These are phyloP conservation scores for Nothura maculosa DNA, from an alignment of 2,797 vertebrate genomes.

Conservation along the genomic window DNA sequence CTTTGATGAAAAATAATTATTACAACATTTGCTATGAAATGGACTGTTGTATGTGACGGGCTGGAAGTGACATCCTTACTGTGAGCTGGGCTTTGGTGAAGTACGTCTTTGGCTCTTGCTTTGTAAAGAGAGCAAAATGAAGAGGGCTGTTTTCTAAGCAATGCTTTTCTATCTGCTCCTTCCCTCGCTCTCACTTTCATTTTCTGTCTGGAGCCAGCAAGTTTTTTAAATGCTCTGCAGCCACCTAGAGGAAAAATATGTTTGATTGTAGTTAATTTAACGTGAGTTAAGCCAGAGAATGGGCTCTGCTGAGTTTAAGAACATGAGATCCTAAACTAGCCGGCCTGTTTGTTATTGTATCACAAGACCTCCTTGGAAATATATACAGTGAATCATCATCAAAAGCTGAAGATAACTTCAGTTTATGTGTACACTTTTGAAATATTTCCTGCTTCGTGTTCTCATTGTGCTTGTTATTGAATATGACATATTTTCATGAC, in stretches of 20 bases:
- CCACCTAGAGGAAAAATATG: conserved; percentile 52
- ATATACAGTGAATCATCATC: conserved; percentile 57
- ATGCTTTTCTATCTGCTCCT: background rate
- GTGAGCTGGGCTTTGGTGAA: background rate
- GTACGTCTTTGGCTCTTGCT: background rate
- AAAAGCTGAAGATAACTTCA: conserved; percentile 57
- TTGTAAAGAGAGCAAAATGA: background rate
- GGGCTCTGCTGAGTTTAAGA: conserved; percentile 35
- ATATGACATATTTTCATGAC: conserved; percentile 42
- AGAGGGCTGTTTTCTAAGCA: background rate
- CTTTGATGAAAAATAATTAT: background rate
- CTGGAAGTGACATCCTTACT: background rate
- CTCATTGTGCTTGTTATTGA: conserved; percentile 34
- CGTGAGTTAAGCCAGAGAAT: background rate
- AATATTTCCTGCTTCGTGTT: background rate
- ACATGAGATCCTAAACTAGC: conserved; percentile 47
- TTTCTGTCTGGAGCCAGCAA: background rate
- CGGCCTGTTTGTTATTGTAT: conserved; percentile 69
- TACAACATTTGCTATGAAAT: background rate
- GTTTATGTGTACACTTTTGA: conserved; percentile 49
- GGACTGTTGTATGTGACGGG: rapidly evolving
- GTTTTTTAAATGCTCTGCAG: conserved; percentile 62
- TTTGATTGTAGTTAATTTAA: conserved; percentile 37
- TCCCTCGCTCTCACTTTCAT: background rate
- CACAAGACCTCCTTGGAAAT: conserved; percentile 56